Evolutionary conservation across 2,797 vertebrate genomes (phyloP), one percentile per base, ranked within the genome.

Genomic region (Lindbergichthys nudifrons): DNA sequence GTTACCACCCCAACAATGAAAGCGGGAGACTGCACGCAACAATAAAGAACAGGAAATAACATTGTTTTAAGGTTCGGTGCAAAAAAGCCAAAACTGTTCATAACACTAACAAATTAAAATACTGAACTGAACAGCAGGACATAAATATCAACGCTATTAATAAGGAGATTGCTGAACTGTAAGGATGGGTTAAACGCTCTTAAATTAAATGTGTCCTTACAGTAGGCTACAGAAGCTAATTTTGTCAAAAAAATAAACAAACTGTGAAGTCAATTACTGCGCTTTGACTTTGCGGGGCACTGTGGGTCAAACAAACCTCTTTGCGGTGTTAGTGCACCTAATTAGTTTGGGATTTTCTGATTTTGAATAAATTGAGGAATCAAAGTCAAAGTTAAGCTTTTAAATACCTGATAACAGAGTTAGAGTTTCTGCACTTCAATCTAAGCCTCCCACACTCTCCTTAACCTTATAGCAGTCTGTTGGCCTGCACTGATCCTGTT

Each of bases 301-400:
- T 36, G n/a, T 59, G 53, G 23, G 48, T 56, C 5, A 43, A 68
- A 56, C 11, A 59, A 58, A 23, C n/a, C 5, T 10, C 14, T 70
- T 52, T 64, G 15, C 5, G 18, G 15, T 23, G 41, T 16, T 60
- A 9, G 32, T 36, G 32, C 7, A 43, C 9, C 1, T 1, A 7
- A 66, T 66, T n/a, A 60, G 43, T 43, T 36, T 21, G 14, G 4
- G 43, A 71, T 62, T 42, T 48, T 65, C 8, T 32, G 12, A 42
- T 66, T 63, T 21, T 13, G 19, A 18, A 26, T 43, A 9, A 0
- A 9, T 45, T 1, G 23, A 42, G 43, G 23, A 23, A 14, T 45
- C 6, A 9, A 52, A 30, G 50, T n/a, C 21, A 48, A 46, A 36
- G 50, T 45, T 59, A 73, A 65, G n/a, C 19, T 63, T 53, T 51